These are phyloP conservation scores for Dolichallabes microphthalmus DNA, from an alignment of 2,113 vertebrate genomes.

Conservation along the genomic window DNA sequence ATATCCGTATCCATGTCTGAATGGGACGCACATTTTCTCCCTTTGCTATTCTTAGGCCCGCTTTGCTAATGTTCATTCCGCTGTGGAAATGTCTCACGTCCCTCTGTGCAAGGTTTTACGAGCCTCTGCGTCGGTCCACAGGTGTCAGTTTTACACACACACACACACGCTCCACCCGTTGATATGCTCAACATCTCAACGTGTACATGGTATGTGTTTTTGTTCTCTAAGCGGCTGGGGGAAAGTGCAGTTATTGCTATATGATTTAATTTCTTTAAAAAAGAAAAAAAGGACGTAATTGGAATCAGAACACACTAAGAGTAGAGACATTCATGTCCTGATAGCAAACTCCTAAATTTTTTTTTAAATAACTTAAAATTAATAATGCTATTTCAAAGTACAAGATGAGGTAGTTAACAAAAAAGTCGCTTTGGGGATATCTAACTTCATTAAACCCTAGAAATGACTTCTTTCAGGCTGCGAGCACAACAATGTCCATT, in stretches of 20 bases:
- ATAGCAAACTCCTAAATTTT: no score
- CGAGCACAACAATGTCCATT: neutral
- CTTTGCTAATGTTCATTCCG: constrained; percentile 32
- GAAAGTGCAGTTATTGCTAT: neutral
- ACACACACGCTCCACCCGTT: neutral
- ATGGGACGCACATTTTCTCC: constrained; percentile 29
- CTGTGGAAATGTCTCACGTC: constrained; percentile 41
- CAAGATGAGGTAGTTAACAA: neutral
- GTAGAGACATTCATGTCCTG: no score
- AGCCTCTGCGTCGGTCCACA: neutral
- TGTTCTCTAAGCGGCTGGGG: no score
- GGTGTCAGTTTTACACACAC: neutral
- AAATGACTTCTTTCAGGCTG: neutral
- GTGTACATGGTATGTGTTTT: neutral
- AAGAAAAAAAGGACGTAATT: no score
- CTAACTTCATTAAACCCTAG: neutral
- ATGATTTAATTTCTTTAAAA: neutral
- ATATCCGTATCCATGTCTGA: constrained; percentile 33
- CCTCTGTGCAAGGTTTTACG: neutral
- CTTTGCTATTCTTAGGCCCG: constrained; percentile 40
- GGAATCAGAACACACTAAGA: no score
- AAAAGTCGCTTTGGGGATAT: neutral
- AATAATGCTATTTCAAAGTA: neutral
- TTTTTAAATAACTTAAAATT: no score
- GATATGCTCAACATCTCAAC: neutral